Percentiles rank a stretch among this genome's conserved stretches.
Conservation (phyloP, 2,797 vertebrate genomes). For the Thaleichthys pacificus region DNA sequence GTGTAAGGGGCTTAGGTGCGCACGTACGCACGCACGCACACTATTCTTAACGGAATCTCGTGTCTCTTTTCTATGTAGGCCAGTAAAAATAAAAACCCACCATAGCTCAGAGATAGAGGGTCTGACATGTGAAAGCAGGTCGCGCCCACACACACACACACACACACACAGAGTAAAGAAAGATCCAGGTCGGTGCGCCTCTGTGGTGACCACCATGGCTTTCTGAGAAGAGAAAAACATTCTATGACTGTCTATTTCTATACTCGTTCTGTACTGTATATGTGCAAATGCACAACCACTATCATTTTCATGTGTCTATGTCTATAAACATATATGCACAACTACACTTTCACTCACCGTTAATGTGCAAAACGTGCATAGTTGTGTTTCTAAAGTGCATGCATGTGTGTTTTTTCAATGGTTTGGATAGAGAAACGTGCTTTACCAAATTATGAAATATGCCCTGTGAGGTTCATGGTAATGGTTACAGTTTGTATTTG, state of each 20-base stretch:
- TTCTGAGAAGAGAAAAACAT: constrained; percentile 1
- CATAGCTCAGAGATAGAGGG: constrained; percentile 58
- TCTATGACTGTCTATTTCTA: too few relatives aligned
- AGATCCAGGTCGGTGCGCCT: constrained; percentile 12
- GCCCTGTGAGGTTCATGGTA: too few relatives aligned
- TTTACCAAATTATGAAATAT: too few relatives aligned
- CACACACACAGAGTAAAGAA: constrained; percentile 13
- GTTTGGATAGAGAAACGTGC: background rate
- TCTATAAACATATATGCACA: background rate
- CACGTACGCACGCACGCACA: background rate
- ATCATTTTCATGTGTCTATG: background rate
- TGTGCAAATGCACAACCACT: background rate
- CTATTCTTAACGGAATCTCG: constrained; percentile 31
- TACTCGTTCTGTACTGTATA: background rate
- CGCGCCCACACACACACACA: constrained; percentile 15
- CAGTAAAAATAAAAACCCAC: constrained; percentile 50
- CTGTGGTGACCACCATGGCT: constrained; percentile 16
- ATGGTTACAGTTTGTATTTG: too few relatives aligned
- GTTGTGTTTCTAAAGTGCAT: background rate
- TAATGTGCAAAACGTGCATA: background rate
- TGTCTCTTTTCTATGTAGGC: constrained; percentile 59
- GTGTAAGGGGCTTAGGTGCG: constrained; percentile 28
- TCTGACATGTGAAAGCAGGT: constrained; percentile 71
- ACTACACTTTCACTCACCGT: background rate
- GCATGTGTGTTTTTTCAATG: background rate